Evolutionary conservation across 2,888 invertebrate species (phyloP), one percentile per base, ranked within the genome.

Genomic region (Gastrophysa polygoni): DNA sequence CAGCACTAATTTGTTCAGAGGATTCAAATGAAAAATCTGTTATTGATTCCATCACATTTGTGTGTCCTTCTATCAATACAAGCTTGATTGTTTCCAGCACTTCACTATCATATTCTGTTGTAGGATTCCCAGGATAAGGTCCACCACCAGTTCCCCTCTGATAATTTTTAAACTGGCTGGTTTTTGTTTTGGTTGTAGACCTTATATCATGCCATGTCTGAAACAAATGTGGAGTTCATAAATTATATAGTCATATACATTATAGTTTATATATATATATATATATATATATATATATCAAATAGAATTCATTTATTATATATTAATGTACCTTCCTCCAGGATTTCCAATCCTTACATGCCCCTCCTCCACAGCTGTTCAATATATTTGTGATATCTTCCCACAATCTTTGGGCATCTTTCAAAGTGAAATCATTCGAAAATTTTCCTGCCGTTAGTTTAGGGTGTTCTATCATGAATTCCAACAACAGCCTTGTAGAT

Each of bases 321-420:
- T n/a, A n/a, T n/a, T n/a, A n/a, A n/a, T n/a, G n/a, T 38, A 59
- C 59, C 54, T 54, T 59, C 47, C 47, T 46, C 59, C 43, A 59
- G 24, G 48, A n/a, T 59, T 59, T 59, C 59, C 54, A 55, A 28
- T 49, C 49, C 28, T 55, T 59, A 28, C 10, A 48, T 11, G 49
- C 48, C 16, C 55, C 54, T 24, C 43, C 34, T 44, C 50, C 47
- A 21, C 52, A 52, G 24, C 52, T 59, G 24, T 54, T 59, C 8
- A 59, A 24, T 10, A 29, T 52, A 34, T 14, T 34, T 1, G 59
- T 38, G 10, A 50, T 3, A 16, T 18, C 43, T 17, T 48, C 24
- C 59, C 59, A 59, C 29, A 29, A 24, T 20, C n/a, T 29, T 21
- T 54, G 21, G 4, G 29, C 38, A 48, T 54, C 16, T 59, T 32